Evolutionary conservation across 2,888 invertebrate genomes (phyloP).

Genomic region (Polyommatus iphigenia): DNA sequence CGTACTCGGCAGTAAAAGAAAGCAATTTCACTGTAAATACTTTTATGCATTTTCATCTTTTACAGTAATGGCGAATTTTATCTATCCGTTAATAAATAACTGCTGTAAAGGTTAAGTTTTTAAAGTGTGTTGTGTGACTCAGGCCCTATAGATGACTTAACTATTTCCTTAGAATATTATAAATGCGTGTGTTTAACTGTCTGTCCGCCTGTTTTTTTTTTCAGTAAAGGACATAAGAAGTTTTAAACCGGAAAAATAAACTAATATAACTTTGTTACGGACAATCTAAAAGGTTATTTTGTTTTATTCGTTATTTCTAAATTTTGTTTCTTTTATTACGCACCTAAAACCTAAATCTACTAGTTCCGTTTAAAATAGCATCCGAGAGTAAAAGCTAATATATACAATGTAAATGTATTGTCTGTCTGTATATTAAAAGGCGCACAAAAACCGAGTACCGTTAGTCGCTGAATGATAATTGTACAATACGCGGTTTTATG

Average conservation of each 20-base stretch:
- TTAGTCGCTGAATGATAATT: conserved; percentile 40
- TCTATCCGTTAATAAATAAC: neutral
- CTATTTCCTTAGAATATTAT: no score
- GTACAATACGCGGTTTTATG: conserved; percentile 40
- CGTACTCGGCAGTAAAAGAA: neutral
- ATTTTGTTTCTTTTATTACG: no score
- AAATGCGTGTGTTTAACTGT: no score
- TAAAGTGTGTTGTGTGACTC: neutral
- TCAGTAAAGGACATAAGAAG: no score
- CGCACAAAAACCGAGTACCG: conserved; percentile 39
- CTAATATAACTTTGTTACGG: no score
- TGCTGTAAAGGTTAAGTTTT: neutral
- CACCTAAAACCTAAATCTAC: neutral
- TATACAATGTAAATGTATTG: conserved; percentile 18
- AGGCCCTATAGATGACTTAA: neutral
- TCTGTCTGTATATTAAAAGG: conserved; percentile 17
- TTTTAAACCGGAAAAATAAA: no score
- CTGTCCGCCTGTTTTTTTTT: no score
- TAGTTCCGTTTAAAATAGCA: neutral
- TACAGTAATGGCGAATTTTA: conserved; percentile 9
- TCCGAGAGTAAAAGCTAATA: conserved; percentile 2
- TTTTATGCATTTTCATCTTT: conserved; percentile 25
- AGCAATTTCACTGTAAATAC: neutral
- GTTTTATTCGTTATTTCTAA: no score
- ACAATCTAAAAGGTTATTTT: neutral